Evolutionary conservation across 2,797 vertebrate genomes (phyloP), one percentile per base, ranked within the genome.

Genomic region (Chelidonichthys spinosus): DNA sequence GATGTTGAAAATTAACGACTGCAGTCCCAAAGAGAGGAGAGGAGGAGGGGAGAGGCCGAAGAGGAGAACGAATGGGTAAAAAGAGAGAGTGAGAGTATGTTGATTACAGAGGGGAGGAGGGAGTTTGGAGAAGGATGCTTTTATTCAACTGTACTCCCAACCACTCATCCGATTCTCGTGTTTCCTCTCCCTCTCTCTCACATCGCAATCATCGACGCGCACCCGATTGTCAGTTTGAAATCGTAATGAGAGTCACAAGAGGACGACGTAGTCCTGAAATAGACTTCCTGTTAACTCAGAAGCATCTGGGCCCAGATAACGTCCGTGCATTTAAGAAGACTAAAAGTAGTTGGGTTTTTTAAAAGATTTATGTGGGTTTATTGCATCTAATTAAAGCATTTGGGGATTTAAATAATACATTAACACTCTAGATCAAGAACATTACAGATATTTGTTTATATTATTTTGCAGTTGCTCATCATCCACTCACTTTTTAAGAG

Each of bases 1-100:
- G 81, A 86, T 83, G 79, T 78, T 76, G 74, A 85, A 25, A 88
- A 87, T 88, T 43, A 90, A 91, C 62, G 71, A 71, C 63, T 52
- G 55, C 49, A 64, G 59, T 83, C 86, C 83, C 52, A 72, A 56
- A 72, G 66, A 86, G 80, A 77, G 63, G 65, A 50, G 52, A 62
- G 60, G 13, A 35, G 43, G 37, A 54, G 71, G 58, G 40, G 55
- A 60, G 63, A 64, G 60, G 72, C 53, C 44, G 55, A 71, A 55
- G 78, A 47, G 50, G 69, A 85, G 43, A 64, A 70, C 1, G 52
- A 75, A 78, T 71, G 74, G 58, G 44, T n/a, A 63, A 64, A 78
- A 73, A 65, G 72, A 83, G 82, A 83, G 61, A 82, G 78, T 79
- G 67, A 63, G 77, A 59, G 63, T 36, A 59, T 79, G 78, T 82